Evolutionary conservation across 2,888 invertebrate species (phyloP).

Genomic region (Phrixothrix hirtus): DNA sequence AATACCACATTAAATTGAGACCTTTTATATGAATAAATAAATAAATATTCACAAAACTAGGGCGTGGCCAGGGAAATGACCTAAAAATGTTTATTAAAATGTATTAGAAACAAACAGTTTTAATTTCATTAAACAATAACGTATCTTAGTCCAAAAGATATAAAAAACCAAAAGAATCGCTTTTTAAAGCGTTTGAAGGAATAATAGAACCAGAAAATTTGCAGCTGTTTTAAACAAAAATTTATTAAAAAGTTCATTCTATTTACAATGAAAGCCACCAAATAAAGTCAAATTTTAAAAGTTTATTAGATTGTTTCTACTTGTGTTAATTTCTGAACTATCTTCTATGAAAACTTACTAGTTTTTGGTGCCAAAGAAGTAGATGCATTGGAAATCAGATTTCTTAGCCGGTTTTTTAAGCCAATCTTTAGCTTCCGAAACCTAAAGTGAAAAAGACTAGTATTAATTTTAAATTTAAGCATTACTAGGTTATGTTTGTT

Average conservation of each 20-base stretch:
- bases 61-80: too few species aligned
- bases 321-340: neutral
- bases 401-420: conserved; percentile 76
- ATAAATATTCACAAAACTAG: too few species aligned
- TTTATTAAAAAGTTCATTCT: neutral
- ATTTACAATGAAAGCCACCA: conserved; percentile 7
- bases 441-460: conserved; percentile 65
- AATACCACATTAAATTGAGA: too few species aligned
- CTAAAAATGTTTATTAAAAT: too few species aligned
- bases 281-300: too few species aligned
- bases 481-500: conserved; percentile 24
- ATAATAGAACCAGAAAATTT: too few species aligned
- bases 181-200: too few species aligned
- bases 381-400: conserved; percentile 81
- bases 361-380: conserved; percentile 93
- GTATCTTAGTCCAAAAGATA: too few species aligned
- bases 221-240: neutral
- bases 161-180: too few species aligned
- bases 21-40: too few species aligned
- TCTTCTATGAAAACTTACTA: conserved; percentile 71
- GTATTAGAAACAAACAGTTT: neutral
- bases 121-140: neutral
- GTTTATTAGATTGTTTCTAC: too few species aligned
- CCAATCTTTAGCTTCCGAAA: conserved; percentile 79
- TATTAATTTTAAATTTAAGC: conserved; percentile 4